Conservation (phyloP, 2,888 invertebrate genomes). For the Dusona sp. region DNA sequence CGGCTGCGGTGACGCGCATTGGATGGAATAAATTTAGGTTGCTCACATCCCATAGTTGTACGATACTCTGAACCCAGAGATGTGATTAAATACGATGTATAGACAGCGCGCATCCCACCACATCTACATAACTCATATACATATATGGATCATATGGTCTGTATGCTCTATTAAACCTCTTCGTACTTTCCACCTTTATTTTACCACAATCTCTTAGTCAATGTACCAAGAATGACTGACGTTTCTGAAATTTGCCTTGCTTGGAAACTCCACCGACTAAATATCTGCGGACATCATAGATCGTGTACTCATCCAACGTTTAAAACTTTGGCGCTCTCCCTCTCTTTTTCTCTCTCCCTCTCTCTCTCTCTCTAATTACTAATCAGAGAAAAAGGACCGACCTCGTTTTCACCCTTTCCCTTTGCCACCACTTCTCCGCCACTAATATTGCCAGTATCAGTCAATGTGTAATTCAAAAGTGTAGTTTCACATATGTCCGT, state of each 20-base stretch:
- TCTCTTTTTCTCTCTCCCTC: neutral
- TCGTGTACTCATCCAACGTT: neutral
- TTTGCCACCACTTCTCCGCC: slow-evolving; percentile 19
- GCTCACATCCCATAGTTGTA: slow-evolving; percentile 36
- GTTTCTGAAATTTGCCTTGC: neutral
- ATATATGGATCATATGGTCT: neutral
- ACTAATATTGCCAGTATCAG: slow-evolving; percentile 40
- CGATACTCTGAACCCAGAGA: slow-evolving; percentile 20
- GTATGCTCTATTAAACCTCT: slow-evolving; percentile 12
- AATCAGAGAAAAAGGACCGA: slow-evolving; percentile 55
- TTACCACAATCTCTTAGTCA: slow-evolving; percentile 1
- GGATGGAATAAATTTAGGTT: slow-evolving; percentile 55
- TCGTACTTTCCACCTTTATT: neutral
- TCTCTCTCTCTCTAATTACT: slow-evolving; percentile 32
- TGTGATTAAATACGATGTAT: slow-evolving; percentile 47
- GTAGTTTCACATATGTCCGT: neutral
- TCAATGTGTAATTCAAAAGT: slow-evolving; percentile 10
- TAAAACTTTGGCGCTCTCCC: neutral
- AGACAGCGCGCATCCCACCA: slow-evolving; percentile 20
- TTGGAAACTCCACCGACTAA: neutral
- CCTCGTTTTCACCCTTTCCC: slow-evolving; percentile 40
- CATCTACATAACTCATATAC: neutral
- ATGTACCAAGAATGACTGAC: no score
- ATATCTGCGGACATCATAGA: neutral
- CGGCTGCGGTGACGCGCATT: slow-evolving; percentile 33